Evolutionary conservation across 2,113 vertebrate genomes (phyloP).

Genomic region (Megalops atlanticus): DNA sequence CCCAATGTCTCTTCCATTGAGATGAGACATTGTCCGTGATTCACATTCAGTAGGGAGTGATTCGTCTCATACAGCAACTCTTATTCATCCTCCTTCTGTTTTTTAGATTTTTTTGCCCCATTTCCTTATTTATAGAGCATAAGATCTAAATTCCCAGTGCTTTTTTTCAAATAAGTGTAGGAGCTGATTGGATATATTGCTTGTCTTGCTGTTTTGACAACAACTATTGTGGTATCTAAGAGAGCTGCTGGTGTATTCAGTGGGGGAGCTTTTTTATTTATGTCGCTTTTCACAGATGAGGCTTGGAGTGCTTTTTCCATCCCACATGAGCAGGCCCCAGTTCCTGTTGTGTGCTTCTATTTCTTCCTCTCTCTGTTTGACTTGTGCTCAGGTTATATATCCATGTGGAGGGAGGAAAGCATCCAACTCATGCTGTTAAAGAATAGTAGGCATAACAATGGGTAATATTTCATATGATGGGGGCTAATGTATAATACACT

Average conservation of each 20-base stretch:
- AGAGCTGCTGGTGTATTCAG: neutral
- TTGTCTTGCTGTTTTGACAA: slow-evolving; percentile 6
- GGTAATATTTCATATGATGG: neutral
- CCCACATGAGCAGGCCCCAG: neutral
- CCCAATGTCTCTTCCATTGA: neutral
- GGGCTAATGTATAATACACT: too few species aligned
- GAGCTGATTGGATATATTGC: neutral
- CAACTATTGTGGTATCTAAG: neutral
- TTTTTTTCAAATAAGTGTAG: neutral
- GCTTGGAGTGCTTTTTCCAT: neutral
- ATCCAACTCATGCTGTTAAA: neutral
- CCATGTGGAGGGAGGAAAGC: neutral
- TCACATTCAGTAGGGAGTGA: neutral
- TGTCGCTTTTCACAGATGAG: slow-evolving; percentile 9
- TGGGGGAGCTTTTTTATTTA: neutral
- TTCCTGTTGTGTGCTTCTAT: neutral
- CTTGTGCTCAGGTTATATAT: neutral
- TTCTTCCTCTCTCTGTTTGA: neutral
- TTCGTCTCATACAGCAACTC: neutral
- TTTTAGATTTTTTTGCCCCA: neutral
- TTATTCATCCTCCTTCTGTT: slow-evolving; percentile 6
- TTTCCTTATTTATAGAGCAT: neutral
- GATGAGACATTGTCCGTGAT: neutral
- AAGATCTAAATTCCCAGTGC: neutral
- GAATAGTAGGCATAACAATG: neutral